phyloP scores from a whole-genome alignment of 2,888 invertebrate genomes.

The Villa cingulata region DNA sequence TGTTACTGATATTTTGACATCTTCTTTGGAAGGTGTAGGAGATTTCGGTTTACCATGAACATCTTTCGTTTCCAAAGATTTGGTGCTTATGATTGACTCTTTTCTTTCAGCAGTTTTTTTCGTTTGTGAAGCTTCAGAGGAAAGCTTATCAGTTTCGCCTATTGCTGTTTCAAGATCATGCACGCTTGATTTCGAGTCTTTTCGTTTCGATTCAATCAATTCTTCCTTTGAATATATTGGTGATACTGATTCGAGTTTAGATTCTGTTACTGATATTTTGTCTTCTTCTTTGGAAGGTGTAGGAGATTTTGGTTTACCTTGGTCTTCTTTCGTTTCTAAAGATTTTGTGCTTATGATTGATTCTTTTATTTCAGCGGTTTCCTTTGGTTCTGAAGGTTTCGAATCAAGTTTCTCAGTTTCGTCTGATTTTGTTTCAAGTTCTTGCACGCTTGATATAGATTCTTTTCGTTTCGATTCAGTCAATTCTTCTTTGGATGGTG shows the following conservation, averaged over 20 bases:
- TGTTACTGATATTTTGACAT: background rate
- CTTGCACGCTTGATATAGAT: background rate
- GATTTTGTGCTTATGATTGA: conserved; percentile 7
- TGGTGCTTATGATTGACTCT: conserved; percentile 12
- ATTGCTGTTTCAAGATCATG: background rate
- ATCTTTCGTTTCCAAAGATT: background rate
- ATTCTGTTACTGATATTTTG: background rate
- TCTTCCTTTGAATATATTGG: conserved; percentile 14
- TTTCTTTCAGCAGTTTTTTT: conserved; percentile 2
- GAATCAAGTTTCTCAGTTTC: conserved; percentile 1
- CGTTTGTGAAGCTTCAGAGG: conserved; percentile 9
- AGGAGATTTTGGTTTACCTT: conserved; percentile 11
- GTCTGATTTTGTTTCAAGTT: background rate
- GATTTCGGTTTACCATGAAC: conserved; percentile 3
- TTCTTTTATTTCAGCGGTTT: background rate
- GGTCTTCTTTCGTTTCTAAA: conserved; percentile 4
- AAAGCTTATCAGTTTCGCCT: conserved; percentile 15
- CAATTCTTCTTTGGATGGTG: conserved; percentile 14
- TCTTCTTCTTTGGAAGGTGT: background rate
- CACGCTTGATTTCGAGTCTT: conserved; percentile 3
- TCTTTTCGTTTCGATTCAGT: no score
- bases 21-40: background rate
- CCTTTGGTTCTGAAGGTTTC: no score
- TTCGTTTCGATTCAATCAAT: conserved; percentile 9
- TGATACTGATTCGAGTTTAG: background rate